Evolutionary conservation across 2,888 invertebrate genomes (phyloP).

Genomic region (Coelinius sp.): DNA sequence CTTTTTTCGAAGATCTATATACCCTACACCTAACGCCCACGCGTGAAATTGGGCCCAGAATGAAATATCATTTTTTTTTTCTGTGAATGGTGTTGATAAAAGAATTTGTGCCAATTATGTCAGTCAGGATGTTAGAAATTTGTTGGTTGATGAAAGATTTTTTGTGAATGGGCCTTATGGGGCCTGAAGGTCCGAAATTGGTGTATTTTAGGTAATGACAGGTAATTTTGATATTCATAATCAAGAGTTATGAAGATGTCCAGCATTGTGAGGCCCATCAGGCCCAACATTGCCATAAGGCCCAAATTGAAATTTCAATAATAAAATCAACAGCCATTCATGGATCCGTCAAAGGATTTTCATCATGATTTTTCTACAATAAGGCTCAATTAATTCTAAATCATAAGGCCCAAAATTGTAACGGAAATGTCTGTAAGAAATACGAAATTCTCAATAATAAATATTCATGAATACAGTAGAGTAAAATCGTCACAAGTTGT

Average conservation of each 20-base stretch:
- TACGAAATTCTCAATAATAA: not conserved
- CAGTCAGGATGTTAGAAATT: not conserved
- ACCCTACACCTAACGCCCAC: not conserved
- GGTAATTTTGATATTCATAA: not conserved
- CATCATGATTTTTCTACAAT: too few relatives aligned
- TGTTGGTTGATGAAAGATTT: not conserved
- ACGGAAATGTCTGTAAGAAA: not conserved
- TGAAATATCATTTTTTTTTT: not conserved
- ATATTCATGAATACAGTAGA: not conserved
- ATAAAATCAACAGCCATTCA: too few relatives aligned
- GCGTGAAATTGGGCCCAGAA: conserved; percentile 13
- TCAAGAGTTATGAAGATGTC: not conserved
- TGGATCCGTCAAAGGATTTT: too few relatives aligned
- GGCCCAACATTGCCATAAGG: not conserved
- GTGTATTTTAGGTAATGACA: not conserved
- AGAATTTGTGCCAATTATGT: not conserved
- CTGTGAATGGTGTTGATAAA: not conserved
- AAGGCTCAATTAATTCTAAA: not conserved
- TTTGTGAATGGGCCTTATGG: not conserved
- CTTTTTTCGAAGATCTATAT: conserved; percentile 57
- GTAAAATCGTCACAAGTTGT: conserved; percentile 15
- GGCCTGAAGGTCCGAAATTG: not conserved
- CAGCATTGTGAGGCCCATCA: not conserved
- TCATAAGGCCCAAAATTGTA: not conserved
- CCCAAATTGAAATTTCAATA: too few relatives aligned